Evolutionary conservation across 2,888 invertebrate genomes (phyloP), one percentile per base, ranked within the genome.

Genomic region (Dichetophora obliterata): DNA sequence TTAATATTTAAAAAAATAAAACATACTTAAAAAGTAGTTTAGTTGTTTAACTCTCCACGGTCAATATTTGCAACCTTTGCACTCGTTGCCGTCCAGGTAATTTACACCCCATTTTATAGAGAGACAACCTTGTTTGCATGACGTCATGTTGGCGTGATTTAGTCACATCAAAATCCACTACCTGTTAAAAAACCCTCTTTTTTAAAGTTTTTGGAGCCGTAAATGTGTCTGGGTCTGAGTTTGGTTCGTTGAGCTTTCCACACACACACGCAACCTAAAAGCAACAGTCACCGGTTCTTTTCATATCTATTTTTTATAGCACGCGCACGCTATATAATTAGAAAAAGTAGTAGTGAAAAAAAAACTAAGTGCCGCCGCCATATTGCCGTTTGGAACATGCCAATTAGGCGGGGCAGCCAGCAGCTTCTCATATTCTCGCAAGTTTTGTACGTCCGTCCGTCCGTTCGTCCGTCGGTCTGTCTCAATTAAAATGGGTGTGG

Each of bases 61-160:
- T 43, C 43, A 43, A 43, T 43, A 43, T 43, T 43, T 43, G 14
- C 43, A 14, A 3, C 43, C 43, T 14, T 3, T 43, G 14, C 6
- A 37, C 37, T 37, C 37, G 5, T 8, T 1, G 37, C 37, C n/a
- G n/a, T n/a, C 37, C 8, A 8, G 37, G 5, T 43, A 2, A 43
- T 11, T 3, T 11, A 43, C 43, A 43, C 43, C 43, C 43, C 43
- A 43, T 43, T 43, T 11, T 43, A 1, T 3, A 43, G 43, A 31
- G n/a, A n/a, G n/a, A n/a, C 8, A 5, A 9, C 37, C 37, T 22
- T 24, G 5, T 9, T 43, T 11, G 16, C 27, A 73, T 73, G 61
- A 63, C 72, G 72, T 73, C 72, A 73, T 73, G 48, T 48, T 73
- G 2, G 71, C 43, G 37, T 71, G 71, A 14, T 71, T 57, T 19